phyloP scores from a whole-genome alignment of 64 coral and sea anemone species.

The Stichodactyla helianthus region DNA sequence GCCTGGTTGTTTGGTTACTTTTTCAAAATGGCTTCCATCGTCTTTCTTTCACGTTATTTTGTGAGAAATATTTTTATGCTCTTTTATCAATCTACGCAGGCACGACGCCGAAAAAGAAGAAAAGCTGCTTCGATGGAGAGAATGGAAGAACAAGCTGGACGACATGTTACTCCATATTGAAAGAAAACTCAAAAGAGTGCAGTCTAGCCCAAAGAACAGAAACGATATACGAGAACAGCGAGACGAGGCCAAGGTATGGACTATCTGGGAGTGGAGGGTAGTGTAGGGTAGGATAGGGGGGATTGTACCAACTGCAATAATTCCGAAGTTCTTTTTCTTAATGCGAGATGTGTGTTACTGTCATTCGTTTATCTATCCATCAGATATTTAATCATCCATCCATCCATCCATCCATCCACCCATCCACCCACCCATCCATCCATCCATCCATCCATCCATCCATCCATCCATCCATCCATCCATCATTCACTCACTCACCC shows the following conservation, averaged over 20 bases:
- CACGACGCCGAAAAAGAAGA: constrained; percentile 12
- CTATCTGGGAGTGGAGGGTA: not conserved
- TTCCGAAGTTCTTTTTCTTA: no score
- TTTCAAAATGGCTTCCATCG: not conserved
- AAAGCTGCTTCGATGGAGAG: not conserved
- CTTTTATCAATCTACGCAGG: not conserved
- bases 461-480: no score
- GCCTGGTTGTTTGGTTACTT: not conserved
- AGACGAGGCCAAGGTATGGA: constrained; percentile 21
- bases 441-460: no score
- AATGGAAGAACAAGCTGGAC: constrained; percentile 13
- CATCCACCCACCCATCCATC: no score
- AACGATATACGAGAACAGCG: constrained; percentile 11
- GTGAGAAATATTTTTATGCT: not conserved
- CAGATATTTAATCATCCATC: no score
- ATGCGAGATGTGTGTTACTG: no score
- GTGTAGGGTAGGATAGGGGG: no score
- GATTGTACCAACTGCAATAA: no score
- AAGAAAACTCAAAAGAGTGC: not conserved
- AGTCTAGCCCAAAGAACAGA: not conserved
- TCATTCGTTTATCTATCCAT: no score
- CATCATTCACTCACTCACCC: no score
- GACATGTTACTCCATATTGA: constrained; percentile 2
- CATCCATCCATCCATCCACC: no score
- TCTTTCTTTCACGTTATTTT: not conserved